phyloP scores from a whole-genome alignment of 2,888 invertebrate genomes.

The Dynastes maya region DNA sequence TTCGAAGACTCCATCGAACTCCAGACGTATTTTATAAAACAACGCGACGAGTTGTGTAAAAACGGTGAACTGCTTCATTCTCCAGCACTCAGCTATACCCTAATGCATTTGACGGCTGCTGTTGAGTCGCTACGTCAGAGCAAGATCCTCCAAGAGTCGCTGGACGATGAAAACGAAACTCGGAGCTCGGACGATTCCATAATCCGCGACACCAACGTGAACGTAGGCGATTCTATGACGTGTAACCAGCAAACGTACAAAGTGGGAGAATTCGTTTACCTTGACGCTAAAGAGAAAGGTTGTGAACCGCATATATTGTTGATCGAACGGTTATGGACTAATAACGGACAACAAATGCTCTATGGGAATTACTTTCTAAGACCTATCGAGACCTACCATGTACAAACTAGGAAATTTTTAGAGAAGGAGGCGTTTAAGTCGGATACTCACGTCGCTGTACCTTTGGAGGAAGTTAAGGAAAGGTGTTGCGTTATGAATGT shows the following conservation, averaged over 20 bases:
- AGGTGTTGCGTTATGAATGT: conserved; percentile 95
- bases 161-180: conserved; percentile 82
- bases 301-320: conserved; percentile 86
- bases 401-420: conserved; percentile 94
- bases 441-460: conserved; percentile 88
- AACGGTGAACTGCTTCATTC: conserved; percentile 86
- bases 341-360: conserved; percentile 87
- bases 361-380: conserved; percentile 93
- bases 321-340: conserved; percentile 92
- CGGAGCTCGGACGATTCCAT: conserved; percentile 72
- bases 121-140: conserved; percentile 84
- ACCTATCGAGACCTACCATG: conserved; percentile 96
- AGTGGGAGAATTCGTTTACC: conserved; percentile 94
- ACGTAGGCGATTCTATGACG: conserved; percentile 76
- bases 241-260: conserved; percentile 84
- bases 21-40: conserved; percentile 90
- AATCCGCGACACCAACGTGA: conserved; percentile 63
- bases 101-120: conserved; percentile 82
- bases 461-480: conserved; percentile 88
- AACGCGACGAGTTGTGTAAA: conserved; percentile 81
- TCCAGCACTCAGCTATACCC: conserved; percentile 88
- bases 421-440: conserved; percentile 95
- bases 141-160: conserved; percentile 83
- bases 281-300: conserved; percentile 78
- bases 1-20: conserved; percentile 97